A percentile compares a stretch with the other conserved stretches of the same genome.
Conservation (phyloP, 2,113 vertebrate genomes). For the Ciconia maguari region DNA sequence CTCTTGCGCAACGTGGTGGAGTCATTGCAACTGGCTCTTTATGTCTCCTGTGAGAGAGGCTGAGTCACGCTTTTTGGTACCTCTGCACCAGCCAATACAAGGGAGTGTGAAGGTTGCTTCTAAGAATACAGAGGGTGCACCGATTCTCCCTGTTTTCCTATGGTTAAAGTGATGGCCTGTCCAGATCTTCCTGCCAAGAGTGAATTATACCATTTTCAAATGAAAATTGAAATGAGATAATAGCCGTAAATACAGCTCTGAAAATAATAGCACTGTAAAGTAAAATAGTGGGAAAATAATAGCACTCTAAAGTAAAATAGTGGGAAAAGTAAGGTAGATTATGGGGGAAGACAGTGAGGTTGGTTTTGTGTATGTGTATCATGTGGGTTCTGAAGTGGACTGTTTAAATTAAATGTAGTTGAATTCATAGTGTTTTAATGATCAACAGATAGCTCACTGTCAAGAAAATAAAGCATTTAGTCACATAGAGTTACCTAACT, state of each 20-base stretch:
- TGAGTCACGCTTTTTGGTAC: neutral
- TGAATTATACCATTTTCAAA: neutral
- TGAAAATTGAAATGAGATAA: neutral
- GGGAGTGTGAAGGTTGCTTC: neutral
- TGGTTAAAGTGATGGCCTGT: neutral
- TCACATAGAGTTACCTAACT: neutral
- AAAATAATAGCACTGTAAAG: neutral
- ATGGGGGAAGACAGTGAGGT: neutral
- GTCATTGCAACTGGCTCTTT: neutral
- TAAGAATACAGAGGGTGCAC: neutral
- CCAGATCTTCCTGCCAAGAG: neutral
- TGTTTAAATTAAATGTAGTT: neutral
- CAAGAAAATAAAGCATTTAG: neutral
- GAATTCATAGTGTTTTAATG: neutral
- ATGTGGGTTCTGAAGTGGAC: neutral
- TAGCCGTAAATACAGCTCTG: neutral
- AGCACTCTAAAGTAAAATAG: neutral
- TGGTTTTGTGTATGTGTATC: neutral
- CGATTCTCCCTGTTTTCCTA: neutral
- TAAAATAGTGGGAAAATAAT: neutral
- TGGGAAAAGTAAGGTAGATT: neutral
- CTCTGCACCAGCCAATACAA: neutral
- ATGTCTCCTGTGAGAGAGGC: neutral
- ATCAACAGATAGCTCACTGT: neutral
- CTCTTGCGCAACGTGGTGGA: fast-evolving